phyloP scores from a whole-genome alignment of 2,113 vertebrate species.

The Perca flavescens region DNA sequence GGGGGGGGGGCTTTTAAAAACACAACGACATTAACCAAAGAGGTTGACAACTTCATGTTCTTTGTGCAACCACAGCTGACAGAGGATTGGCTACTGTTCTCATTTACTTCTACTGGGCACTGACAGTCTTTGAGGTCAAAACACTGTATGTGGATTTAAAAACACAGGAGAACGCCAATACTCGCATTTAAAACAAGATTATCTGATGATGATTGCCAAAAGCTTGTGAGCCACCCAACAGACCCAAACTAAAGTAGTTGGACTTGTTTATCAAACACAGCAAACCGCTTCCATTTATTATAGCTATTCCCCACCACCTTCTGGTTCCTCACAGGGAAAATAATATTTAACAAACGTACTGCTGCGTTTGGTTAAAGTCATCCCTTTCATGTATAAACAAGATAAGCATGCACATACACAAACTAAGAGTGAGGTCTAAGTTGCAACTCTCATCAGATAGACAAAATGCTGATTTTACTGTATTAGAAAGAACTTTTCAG shows the following conservation, averaged over 20 bases:
- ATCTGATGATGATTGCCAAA: slow-evolving; percentile 46
- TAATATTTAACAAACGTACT: slow-evolving; percentile 79
- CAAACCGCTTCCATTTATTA: slow-evolving; percentile 61
- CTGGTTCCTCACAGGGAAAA: slow-evolving; percentile 62
- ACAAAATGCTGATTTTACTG: slow-evolving; percentile 37
- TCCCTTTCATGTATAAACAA: slow-evolving; percentile 75
- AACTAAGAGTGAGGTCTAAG: slow-evolving; percentile 33
- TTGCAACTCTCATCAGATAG: slow-evolving; percentile 65
- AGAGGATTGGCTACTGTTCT: slow-evolving; percentile 24
- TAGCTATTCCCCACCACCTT: slow-evolving; percentile 63
- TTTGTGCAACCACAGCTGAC: slow-evolving; percentile 20
- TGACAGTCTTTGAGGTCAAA: slow-evolving; percentile 31
- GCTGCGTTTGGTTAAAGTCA: slow-evolving; percentile 69
- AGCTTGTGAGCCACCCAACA: slow-evolving; percentile 32
- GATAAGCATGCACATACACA: slow-evolving; percentile 69
- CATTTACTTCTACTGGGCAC: slow-evolving; percentile 17
- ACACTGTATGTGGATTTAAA: slow-evolving; percentile 41
- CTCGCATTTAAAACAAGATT: slow-evolving; percentile 53
- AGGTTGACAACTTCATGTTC: slow-evolving; percentile 21
- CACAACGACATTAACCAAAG: slow-evolving; percentile 3
- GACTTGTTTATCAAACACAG: slow-evolving; percentile 50
- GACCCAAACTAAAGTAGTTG: slow-evolving; percentile 56
- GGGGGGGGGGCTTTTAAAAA: neutral
- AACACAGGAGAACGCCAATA: slow-evolving; percentile 36
- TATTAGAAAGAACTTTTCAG: slow-evolving; percentile 47